Conservation (phyloP, 1,140 invertebrate genomes). For the Drosophila bocqueti region DNA sequence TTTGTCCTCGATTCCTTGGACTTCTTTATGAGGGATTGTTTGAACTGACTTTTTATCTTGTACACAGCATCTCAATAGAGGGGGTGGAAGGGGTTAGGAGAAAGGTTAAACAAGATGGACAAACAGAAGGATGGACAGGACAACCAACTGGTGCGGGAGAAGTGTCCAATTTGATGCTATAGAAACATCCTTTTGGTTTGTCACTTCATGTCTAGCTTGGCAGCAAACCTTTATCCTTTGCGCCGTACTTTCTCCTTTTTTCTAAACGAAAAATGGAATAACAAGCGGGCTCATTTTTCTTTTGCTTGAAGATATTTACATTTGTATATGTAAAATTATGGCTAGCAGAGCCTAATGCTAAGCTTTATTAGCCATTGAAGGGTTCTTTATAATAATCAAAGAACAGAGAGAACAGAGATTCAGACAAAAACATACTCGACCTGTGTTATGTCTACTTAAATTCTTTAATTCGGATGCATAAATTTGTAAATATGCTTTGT, state of each 20-base stretch:
- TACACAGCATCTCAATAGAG: slow-evolving; percentile 14
- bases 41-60: slow-evolving; percentile 35
- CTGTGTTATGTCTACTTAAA: not conserved
- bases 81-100: not conserved
- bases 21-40: slow-evolving; percentile 24
- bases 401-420: not conserved
- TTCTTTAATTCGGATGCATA: not conserved
- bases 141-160: slow-evolving; percentile 5
- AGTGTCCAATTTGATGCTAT: slow-evolving; percentile 1
- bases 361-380: not conserved
- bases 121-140: slow-evolving; percentile 31
- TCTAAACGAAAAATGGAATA: not conserved
- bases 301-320: slow-evolving; percentile 3
- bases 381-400: not conserved
- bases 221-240: not conserved
- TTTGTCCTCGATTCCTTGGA: slow-evolving; percentile 15
- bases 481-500: not conserved
- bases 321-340: not conserved
- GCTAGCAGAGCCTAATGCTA: not conserved
- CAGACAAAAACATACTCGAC: not conserved
- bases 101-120: slow-evolving; percentile 35
- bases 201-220: slow-evolving; percentile 16
- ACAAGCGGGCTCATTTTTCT: not conserved
- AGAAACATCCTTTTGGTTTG: slow-evolving; percentile 18
- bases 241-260: not conserved